Evolutionary conservation across 2,888 invertebrate species (phyloP).

Genomic region (Caradrina kadenii): DNA sequence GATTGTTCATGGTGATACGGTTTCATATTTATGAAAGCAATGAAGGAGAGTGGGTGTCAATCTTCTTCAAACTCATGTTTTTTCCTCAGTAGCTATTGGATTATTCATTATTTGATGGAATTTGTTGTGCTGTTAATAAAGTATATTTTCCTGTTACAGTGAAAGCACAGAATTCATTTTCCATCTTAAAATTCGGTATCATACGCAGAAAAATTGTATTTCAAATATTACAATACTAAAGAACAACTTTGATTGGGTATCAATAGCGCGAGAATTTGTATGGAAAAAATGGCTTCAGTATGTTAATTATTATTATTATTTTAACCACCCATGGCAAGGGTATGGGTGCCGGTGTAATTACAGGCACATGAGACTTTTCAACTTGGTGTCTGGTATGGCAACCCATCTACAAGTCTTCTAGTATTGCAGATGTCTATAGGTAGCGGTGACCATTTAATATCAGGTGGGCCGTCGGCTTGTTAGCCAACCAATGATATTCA

Average conservation of each 20-base stretch:
- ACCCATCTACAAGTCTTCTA: too few species aligned
- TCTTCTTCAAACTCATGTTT: conserved; percentile 3
- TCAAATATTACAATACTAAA: not conserved
- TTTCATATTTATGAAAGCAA: conserved; percentile 22
- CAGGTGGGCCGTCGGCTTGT: too few species aligned
- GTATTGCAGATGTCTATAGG: too few species aligned
- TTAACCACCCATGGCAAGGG: too few species aligned
- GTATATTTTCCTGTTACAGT: conserved; percentile 10
- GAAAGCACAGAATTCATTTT: not conserved
- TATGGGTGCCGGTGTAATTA: too few species aligned
- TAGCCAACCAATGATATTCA: too few species aligned
- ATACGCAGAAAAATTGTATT: not conserved
- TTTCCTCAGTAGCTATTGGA: conserved; percentile 8
- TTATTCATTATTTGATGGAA: conserved; percentile 7
- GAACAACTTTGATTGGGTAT: not conserved
- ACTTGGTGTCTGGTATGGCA: too few species aligned
- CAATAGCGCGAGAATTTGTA: too few species aligned
- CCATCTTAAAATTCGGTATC: not conserved
- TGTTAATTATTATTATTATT: too few species aligned
- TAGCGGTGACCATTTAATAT: too few species aligned
- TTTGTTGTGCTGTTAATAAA: not conserved
- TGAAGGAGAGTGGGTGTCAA: conserved; percentile 16
- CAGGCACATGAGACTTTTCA: too few species aligned
- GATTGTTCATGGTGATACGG: conserved; percentile 17
- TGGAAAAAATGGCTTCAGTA: too few species aligned